Conservation (phyloP, 2,888 invertebrate genomes). For the Labia minor region DNA sequence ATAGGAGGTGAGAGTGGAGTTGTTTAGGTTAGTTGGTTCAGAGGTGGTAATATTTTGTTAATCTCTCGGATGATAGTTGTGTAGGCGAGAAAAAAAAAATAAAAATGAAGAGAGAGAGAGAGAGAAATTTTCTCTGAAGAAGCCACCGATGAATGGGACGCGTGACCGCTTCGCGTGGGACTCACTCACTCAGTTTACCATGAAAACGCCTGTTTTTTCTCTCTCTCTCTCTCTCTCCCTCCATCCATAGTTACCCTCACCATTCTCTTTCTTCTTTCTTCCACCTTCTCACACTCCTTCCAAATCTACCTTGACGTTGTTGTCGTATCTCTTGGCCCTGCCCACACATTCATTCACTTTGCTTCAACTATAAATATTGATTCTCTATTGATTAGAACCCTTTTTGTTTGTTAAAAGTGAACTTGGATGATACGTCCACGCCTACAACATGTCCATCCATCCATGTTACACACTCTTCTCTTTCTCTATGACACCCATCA, state of each 20-base stretch:
- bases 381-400: neutral
- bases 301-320: no score
- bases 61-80: neutral
- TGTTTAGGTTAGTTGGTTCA: neutral
- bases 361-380: neutral
- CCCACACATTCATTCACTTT: neutral
- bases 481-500: no score
- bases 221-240: neutral
- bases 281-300: no score
- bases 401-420: neutral
- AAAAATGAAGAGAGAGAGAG: neutral
- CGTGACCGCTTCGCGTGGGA: constrained; percentile 2
- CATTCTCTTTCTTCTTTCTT: no score
- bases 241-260: neutral
- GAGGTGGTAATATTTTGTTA: no score
- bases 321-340: no score
- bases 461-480: neutral
- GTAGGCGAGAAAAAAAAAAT: neutral
- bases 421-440: neutral
- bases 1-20: neutral
- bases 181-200: no score
- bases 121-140: no score
- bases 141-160: neutral
- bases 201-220: neutral
- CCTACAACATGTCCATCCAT: neutral